Evolutionary conservation across 2,888 invertebrate genomes (phyloP), one percentile per base, ranked within the genome.

Genomic region (Tribolium freemani): DNA sequence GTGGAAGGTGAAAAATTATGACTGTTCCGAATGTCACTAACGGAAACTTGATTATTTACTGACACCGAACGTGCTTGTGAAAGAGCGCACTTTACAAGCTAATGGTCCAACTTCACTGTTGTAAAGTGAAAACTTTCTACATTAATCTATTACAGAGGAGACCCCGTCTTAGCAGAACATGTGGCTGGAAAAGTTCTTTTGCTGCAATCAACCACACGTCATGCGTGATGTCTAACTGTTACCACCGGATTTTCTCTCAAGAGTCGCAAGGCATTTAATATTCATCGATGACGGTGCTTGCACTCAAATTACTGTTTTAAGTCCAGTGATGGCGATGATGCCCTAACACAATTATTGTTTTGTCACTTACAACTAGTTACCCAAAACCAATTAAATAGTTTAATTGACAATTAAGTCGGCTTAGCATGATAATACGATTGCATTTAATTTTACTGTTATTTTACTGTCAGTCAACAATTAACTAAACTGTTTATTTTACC

Each of bases 101-200:
- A 83, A 83, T 83, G 83, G 82, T 80, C 76, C 76, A 83, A 83
- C 80, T 83, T 83, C 79, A 79, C 78, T 78, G 79, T 78, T 79
- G 80, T 80, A 79, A 81, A 82, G 76, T 81, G 79, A 78, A 81
- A 83, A 83, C 81, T 83, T 83, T 82, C 72, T 75, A 81, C 83
- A 83, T 83, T 83, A 83, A 83, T 83, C 82, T 83, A 81, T 83
- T 83, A 81, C 80, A 80, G 80, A 73, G 79, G 79, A 78, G 72
- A 76, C 74, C 69, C 73, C 72, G 74, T 76, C 77, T 75, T 72
- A 72, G 63, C 64, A 71, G 71, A 78, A 77, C 77, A 75, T 76
- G 75, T 76, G 77, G 73, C 75, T 16, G 21, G 54, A 63, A 68
- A 73, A 71, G 69, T 73, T 73, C 71, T 70, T 73, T 73, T 67